Evolutionary conservation across 2,888 invertebrate species (phyloP), one percentile per base, ranked within the genome.

Genomic region (Ornithoptera alexandrae): DNA sequence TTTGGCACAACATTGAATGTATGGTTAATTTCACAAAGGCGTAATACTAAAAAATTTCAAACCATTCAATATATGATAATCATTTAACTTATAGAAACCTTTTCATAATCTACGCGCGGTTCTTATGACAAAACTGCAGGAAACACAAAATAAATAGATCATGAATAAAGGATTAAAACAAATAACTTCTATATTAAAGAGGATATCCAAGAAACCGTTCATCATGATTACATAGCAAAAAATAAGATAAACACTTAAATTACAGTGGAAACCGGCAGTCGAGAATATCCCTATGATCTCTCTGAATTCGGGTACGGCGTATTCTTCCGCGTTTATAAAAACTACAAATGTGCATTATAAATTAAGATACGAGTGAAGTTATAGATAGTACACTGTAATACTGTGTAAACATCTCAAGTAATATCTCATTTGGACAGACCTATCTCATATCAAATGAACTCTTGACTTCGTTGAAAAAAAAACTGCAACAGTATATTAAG

Each of bases 21-120:
- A 76, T 85, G 81, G 85, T 85, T 81, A 80, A 78, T 81, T 83
- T 65, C 42, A 57, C 57, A 24, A 58, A 58, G 10, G 12, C 22
- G n/a, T 58, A 12, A 22, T 4, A 53, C n/a, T 1, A n/a, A 18
- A 53, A 53, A 53, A n/a, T 6, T 7, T 12, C 53, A 4, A n/a
- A 30, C 30, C n/a, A 1, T 18, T 3, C 10, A 53, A 53, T n/a
- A 50, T 18, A n/a, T 53, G 5, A n/a, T 4, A 15, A 4, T 4
- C 12, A 2, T 46, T 46, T 46, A 46, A 46, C 15, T 46, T 12
- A 46, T 46, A 46, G 4, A 46, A 46, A 15, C 4, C 15, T 15
- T 46, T 46, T 46, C 15, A 46, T 10, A 46, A 46, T 46, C 12
- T 12, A 12, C 46, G 12, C 12, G 46, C 46, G 46, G 46, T 46